Conservation (phyloP, 2,113 vertebrate genomes). For the Anolis carolinensis region DNA sequence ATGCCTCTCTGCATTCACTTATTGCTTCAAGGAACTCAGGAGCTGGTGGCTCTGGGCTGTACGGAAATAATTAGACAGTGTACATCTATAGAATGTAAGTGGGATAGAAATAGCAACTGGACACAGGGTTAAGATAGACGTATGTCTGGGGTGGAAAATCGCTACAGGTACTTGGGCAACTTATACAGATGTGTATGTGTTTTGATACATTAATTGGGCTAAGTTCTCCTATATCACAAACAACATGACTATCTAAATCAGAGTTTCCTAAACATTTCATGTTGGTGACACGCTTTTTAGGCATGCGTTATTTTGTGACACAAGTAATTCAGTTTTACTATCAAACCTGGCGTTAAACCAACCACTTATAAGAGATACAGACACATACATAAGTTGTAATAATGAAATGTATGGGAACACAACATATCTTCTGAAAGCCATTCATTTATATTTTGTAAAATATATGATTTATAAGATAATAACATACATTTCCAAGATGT, state of each 20-base stretch:
- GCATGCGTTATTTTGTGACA: too few species aligned
- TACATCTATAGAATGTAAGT: neutral
- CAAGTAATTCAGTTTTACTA: too few species aligned
- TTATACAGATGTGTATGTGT: conserved; percentile 21
- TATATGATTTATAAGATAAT: too few species aligned
- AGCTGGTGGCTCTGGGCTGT: conserved; percentile 2
- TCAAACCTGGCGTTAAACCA: too few species aligned
- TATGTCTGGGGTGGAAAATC: conserved; percentile 27
- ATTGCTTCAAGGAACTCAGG: conserved; percentile 49
- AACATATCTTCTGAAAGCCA: too few species aligned
- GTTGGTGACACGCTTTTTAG: too few species aligned
- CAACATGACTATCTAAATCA: neutral
- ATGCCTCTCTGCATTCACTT: conserved; percentile 41
- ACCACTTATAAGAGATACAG: too few species aligned
- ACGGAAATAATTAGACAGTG: conserved; percentile 22
- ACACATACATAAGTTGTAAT: too few species aligned
- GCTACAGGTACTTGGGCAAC: neutral
- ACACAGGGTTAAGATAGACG: neutral
- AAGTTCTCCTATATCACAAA: neutral
- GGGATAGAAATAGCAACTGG: conserved; percentile 25
- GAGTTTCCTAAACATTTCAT: too few species aligned
- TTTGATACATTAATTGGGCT: conserved; percentile 17
- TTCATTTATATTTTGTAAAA: too few species aligned
- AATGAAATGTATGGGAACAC: too few species aligned
- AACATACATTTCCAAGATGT: too few species aligned